phyloP scores from a whole-genome alignment of 1,140 invertebrate genomes.

The Tetragnatha versicolor region DNA sequence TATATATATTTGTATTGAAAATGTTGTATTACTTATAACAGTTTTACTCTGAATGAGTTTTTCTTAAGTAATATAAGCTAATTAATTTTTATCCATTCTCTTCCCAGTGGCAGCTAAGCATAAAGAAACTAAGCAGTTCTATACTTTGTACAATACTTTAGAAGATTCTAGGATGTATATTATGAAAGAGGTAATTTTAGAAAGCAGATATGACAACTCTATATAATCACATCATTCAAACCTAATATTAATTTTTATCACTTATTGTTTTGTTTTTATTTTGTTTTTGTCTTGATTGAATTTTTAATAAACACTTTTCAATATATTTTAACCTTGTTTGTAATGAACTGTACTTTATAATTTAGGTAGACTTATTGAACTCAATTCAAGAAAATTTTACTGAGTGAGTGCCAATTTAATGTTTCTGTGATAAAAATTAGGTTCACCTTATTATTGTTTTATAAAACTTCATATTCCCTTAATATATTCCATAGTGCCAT shows the following conservation, averaged over 20 bases:
- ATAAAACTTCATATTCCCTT: not conserved
- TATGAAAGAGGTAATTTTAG: slow-evolving; percentile 80
- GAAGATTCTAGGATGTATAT: slow-evolving; percentile 92
- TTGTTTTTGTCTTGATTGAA: no score
- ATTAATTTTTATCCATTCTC: slow-evolving; percentile 29
- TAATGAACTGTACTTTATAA: not conserved
- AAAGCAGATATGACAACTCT: no score
- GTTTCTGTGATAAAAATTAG: not conserved
- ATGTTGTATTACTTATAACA: no score
- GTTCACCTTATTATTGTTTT: no score
- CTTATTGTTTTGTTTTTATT: no score
- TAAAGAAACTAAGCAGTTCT: slow-evolving; percentile 96
- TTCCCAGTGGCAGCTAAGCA: slow-evolving; percentile 89
- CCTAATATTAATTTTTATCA: no score
- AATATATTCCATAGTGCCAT: slow-evolving; percentile 63
- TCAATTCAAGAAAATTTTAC: slow-evolving; percentile 93
- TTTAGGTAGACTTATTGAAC: slow-evolving; percentile 75
- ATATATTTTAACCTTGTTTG: no score
- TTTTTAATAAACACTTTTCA: no score
- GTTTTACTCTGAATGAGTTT: no score
- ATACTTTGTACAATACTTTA: slow-evolving; percentile 94
- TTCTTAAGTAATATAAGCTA: not conserved
- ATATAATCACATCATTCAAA: no score
- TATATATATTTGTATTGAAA: no score
- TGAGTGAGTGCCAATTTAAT: slow-evolving; percentile 72